Evolutionary conservation across 2,797 vertebrate species (phyloP).

Genomic region (Centroberyx gerrardi): DNA sequence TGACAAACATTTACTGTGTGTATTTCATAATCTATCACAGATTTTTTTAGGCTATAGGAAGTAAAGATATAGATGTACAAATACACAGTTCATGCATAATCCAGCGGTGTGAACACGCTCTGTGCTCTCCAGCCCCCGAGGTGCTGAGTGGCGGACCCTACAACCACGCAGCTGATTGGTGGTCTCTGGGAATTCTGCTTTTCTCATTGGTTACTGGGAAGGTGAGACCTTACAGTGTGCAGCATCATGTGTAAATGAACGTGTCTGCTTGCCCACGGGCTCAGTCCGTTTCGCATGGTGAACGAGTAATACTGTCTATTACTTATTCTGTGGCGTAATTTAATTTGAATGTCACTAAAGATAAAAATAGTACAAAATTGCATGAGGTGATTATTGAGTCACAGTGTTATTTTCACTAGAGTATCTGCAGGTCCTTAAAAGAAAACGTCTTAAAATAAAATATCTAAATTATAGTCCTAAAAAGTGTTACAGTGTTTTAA

Average conservation of each 20-base stretch:
- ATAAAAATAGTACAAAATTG: no score
- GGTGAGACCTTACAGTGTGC: conserved; percentile 82
- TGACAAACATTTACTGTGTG: no score
- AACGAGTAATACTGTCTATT: conserved; percentile 9
- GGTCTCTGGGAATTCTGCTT: conserved; percentile 95
- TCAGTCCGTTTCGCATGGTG: conserved; percentile 2
- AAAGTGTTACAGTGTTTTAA: no score
- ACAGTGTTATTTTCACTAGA: no score
- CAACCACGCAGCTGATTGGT: conserved; percentile 95
- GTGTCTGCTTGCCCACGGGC: background rate
- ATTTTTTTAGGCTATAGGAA: background rate
- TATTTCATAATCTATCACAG: background rate
- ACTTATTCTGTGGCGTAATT: conserved; percentile 18
- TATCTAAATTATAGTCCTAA: no score
- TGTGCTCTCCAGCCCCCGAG: conserved; percentile 90
- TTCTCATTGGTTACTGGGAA: conserved; percentile 93
- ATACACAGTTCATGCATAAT: background rate
- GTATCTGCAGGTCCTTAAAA: no score
- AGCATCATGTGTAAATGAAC: background rate
- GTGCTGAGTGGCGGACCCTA: conserved; percentile 96
- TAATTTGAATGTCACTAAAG: background rate
- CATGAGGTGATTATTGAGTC: no score
- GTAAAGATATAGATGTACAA: background rate
- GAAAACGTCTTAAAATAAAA: no score
- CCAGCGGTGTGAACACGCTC: conserved; percentile 8